phyloP scores from a whole-genome alignment of 2,888 invertebrate genomes.

The Acronicta aceris region DNA sequence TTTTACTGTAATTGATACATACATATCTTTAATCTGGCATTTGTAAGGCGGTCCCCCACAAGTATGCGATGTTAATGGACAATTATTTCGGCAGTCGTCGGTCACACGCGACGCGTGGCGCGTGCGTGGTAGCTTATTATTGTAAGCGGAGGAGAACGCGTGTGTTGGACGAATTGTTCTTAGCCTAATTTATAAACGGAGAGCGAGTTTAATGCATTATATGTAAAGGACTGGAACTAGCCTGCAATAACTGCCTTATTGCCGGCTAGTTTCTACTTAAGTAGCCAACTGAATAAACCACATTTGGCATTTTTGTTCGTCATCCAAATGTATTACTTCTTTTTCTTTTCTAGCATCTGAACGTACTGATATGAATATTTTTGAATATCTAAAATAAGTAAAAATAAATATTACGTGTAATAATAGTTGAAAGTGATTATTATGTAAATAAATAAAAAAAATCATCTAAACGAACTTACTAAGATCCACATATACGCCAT shows the following conservation, averaged over 20 bases:
- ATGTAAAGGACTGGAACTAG: too few species aligned
- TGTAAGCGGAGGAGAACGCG: slow-evolving; percentile 74
- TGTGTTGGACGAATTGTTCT: slow-evolving; percentile 61
- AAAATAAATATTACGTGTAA: too few species aligned
- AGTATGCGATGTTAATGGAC: slow-evolving; percentile 81
- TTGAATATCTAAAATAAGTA: too few species aligned
- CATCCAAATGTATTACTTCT: too few species aligned
- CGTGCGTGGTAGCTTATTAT: slow-evolving; percentile 78
- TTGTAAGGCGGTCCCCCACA: slow-evolving; percentile 58
- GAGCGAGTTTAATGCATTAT: slow-evolving; percentile 25
- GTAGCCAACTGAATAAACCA: too few species aligned
- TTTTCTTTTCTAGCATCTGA: background rate
- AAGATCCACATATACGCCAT: background rate
- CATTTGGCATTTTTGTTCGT: too few species aligned
- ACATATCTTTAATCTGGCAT: slow-evolving; percentile 52
- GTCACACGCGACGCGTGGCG: slow-evolving; percentile 84
- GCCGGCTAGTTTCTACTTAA: too few species aligned
- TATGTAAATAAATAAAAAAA: too few species aligned
- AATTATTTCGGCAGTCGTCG: slow-evolving; percentile 87
- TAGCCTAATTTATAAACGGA: slow-evolving; percentile 50
- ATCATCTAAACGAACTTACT: too few species aligned
- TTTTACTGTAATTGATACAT: slow-evolving; percentile 56
- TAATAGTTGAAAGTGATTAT: too few species aligned
- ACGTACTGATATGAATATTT: background rate
- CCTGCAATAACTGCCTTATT: too few species aligned